Percentiles rank a stretch among this genome's conserved stretches.
These are phyloP conservation scores for Philereme transversata DNA, from an alignment of 2,888 invertebrate genomes.

Conservation along the genomic window DNA sequence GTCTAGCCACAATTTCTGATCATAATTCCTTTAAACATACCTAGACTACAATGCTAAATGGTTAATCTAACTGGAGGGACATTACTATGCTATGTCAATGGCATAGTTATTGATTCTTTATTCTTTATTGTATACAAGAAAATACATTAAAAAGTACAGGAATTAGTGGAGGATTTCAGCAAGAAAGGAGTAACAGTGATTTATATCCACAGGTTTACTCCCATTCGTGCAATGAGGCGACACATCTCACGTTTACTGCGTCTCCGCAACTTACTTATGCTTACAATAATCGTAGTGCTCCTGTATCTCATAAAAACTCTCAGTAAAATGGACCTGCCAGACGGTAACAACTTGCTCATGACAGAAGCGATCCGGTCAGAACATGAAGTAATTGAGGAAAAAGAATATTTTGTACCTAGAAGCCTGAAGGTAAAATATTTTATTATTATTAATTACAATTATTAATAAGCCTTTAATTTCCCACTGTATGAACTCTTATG, in stretches of 20 bases:
- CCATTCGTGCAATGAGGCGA: conserved; percentile 47
- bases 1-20: neutral
- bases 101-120: too few species aligned
- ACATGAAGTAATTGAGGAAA: conserved; percentile 16
- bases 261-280: conserved; percentile 57
- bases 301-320: conserved; percentile 57
- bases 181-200: neutral
- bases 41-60: too few species aligned
- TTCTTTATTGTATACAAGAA: too few species aligned
- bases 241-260: conserved; percentile 56
- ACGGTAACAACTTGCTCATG: conserved; percentile 23
- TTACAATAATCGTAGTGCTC: conserved; percentile 58
- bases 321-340: conserved; percentile 33
- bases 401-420: conserved; percentile 56
- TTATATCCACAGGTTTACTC: conserved; percentile 6
- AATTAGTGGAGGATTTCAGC: neutral
- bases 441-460: neutral
- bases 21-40: too few species aligned
- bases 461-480: too few species aligned
- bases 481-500: too few species aligned
- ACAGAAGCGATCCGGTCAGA: conserved; percentile 26
- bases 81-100: too few species aligned
- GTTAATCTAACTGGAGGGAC: too few species aligned
- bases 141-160: too few species aligned
- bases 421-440: conserved; percentile 53